These are phyloP conservation scores for Tragelaphus oryx DNA, from an alignment of 2,797 vertebrate genomes.

Conservation along the genomic window DNA sequence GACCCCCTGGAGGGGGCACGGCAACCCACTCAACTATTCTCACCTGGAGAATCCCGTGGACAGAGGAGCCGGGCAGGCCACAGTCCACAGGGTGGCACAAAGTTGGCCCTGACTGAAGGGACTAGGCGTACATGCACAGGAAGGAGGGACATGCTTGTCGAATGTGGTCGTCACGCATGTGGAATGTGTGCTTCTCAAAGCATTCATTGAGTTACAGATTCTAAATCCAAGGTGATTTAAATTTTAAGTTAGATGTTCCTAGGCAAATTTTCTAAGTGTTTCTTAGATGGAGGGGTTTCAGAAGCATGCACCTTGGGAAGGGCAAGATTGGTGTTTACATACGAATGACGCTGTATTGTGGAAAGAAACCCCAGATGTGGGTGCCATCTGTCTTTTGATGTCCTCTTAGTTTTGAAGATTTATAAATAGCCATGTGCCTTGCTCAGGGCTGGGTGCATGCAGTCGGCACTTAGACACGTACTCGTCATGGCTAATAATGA, in stretches of 20 bases:
- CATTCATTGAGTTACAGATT: background rate
- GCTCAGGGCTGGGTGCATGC: rapidly evolving
- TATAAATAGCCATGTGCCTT: background rate
- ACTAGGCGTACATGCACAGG: rapidly evolving
- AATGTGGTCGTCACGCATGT: rapidly evolving
- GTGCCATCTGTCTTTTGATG: background rate
- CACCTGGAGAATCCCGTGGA: background rate
- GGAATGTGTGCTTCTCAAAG: background rate
- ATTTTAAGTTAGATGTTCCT: background rate
- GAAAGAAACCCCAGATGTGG: too few relatives aligned
- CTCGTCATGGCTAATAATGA: background rate
- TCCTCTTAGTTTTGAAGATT: background rate
- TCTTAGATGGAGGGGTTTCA: background rate
- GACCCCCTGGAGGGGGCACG: background rate
- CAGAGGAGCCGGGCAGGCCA: background rate
- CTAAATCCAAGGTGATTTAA: background rate
- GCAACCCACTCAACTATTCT: background rate
- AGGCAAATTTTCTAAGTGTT: background rate
- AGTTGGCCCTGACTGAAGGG: background rate
- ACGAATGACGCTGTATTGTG: rapidly evolving
- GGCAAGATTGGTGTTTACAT: background rate
- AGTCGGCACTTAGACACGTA: rapidly evolving
- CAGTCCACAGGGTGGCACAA: background rate
- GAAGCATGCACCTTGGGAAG: background rate
- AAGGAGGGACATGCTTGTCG: rapidly evolving